These are phyloP conservation scores for Meriones psammophilus DNA, from an alignment of 2,797 vertebrate species.

Conservation along the genomic window DNA sequence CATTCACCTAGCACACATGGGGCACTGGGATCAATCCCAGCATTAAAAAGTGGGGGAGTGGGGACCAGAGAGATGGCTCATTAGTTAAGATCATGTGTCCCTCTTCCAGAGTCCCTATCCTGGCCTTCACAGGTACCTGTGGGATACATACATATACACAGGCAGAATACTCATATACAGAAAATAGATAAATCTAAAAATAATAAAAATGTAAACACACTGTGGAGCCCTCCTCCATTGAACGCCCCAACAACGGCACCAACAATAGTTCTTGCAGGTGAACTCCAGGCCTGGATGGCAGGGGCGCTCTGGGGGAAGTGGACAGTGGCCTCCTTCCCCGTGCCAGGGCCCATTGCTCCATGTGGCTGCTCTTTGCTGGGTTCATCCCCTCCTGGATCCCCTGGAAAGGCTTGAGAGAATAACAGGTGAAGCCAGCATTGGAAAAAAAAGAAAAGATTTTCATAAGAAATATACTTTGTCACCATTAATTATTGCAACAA, in stretches of 20 bases:
- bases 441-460: background rate
- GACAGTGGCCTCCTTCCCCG: background rate
- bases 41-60: background rate
- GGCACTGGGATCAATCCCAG: background rate
- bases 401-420: slow-evolving; percentile 1
- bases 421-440: background rate
- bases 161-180: background rate
- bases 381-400: background rate
- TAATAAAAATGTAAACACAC: background rate
- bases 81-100: background rate
- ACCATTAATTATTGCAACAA: background rate
- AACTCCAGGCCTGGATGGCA: background rate
- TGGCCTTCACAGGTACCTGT: background rate
- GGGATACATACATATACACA: background rate
- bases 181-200: background rate
- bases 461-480: slow-evolving; percentile 20
- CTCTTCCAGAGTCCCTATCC: background rate
- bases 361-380: background rate
- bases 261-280: background rate
- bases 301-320: background rate
- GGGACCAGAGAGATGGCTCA: background rate
- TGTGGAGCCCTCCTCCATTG: background rate
- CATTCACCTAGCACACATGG: background rate
- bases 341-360: background rate
- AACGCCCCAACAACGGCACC: background rate